Base-by-base conservation (phyloP, 1,140 invertebrate genomes). In the Ptiloglossa arizonensis region DNA sequence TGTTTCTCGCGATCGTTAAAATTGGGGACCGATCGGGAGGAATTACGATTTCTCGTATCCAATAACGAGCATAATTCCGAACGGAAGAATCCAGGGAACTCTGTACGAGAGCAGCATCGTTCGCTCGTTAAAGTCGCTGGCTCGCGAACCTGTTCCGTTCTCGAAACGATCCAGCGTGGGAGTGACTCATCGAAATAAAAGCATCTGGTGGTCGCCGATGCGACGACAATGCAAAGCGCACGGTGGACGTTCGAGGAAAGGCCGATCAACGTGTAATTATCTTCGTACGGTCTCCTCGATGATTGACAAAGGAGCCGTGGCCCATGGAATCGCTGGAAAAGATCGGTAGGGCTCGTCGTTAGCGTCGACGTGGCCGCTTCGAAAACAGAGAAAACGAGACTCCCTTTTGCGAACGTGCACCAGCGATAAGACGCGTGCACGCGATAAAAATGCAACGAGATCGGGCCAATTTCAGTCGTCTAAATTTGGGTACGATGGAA, bases 111-210 rank as follows among this genome's bases (percentile, higher is more conserved):
- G 17, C 22, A 27, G 27, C 29, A 46, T 19, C 27, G 27, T 29
- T 22, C 46, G n/a, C 38, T 46, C 64, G 44, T 50, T 32, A 64
- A 80, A 63, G 41, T 80, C 48, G 35, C 15, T 32, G 22, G 32
- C 22, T 19, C n/a, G 50, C 44, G 52, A 64, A 73, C 44, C 63
- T 54, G 63, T 57, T 73, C 38, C 27, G 24, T 70, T 63, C 64
- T 68, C 69, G 59, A 83, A 78, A 63, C 69, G 50, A 41, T 22
- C 19, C 38, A 46, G 75, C 48, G 56, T 62, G 56, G 69, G 56
- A 72, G 59, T 52, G 57, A 72, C 59, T 78, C 48, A 54, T 72
- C 38, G 38, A 72, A 72, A 78, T 35, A 78, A 78, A 64, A 78
- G 48, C 38, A 35, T 27, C 17, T 13, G 54, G 54, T 13, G 54